Evolutionary conservation across 2,113 vertebrate species (phyloP).

Genomic region (Nibea albiflora): DNA sequence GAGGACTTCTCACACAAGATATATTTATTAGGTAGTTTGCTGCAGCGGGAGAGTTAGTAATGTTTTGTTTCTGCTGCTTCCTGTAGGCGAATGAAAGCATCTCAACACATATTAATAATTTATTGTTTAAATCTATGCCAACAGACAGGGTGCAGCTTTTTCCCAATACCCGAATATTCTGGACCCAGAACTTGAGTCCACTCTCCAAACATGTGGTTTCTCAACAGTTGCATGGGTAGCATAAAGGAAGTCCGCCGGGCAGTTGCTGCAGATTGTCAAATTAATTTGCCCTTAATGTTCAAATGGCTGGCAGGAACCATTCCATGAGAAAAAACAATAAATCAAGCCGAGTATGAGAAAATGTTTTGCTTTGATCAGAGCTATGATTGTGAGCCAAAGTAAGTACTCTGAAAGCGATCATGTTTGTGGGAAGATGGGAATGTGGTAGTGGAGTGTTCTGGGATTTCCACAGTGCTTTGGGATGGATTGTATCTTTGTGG

Average conservation of each 20-base stretch:
- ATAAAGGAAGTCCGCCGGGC: constrained; percentile 14
- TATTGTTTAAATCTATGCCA: background rate
- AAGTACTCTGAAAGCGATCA: constrained; percentile 68
- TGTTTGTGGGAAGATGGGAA: constrained; percentile 45
- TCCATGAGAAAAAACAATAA: constrained; percentile 50
- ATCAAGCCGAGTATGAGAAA: constrained; percentile 44
- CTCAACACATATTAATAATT: constrained; percentile 33
- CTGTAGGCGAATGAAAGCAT: constrained; percentile 20
- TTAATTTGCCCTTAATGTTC: constrained; percentile 55
- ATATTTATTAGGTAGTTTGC: background rate
- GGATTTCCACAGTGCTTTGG: constrained; percentile 48
- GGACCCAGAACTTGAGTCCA: background rate
- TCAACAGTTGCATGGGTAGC: constrained; percentile 20
- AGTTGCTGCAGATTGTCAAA: constrained; percentile 54
- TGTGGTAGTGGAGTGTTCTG: constrained; percentile 40
- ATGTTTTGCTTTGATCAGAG: constrained; percentile 76
- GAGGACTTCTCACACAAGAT: background rate
- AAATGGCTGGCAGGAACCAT: constrained; percentile 42
- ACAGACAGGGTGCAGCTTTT: background rate
- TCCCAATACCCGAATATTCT: background rate
- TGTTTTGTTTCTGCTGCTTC: constrained; percentile 20
- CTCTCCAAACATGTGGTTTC: constrained; percentile 38
- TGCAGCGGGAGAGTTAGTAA: background rate
- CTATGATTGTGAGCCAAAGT: constrained; percentile 65
- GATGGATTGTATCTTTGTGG: constrained; percentile 31